Evolutionary conservation across 2,888 invertebrate genomes (phyloP).

Genomic region (Elmis aenea): DNA sequence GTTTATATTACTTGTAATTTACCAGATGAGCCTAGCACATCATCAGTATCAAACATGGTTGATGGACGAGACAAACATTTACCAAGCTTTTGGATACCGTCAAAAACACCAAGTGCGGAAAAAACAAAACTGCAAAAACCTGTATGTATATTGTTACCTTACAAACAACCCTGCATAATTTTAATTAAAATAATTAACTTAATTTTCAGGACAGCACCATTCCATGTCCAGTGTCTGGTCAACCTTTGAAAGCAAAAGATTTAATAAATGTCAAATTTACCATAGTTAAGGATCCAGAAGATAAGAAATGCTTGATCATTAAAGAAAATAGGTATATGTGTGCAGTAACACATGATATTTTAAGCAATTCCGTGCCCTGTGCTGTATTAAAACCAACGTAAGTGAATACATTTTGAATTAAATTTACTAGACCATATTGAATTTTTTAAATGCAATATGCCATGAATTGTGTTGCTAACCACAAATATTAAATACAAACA

Average conservation of each 20-base stretch:
- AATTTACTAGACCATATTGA: too few relatives aligned
- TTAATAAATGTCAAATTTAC: constrained; percentile 92
- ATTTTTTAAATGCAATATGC: too few relatives aligned
- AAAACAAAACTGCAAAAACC: constrained; percentile 68
- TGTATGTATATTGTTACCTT: constrained; percentile 51
- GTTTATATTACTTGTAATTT: constrained; percentile 4
- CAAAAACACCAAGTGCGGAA: constrained; percentile 80
- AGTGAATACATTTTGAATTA: constrained; percentile 38
- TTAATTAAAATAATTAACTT: not conserved
- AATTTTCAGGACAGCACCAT: constrained; percentile 60
- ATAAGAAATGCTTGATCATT: constrained; percentile 78
- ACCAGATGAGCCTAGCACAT: constrained; percentile 22
- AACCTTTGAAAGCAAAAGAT: constrained; percentile 85
- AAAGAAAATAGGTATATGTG: constrained; percentile 95
- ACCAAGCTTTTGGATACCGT: constrained; percentile 97
- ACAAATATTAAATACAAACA: too few relatives aligned
- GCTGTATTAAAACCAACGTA: constrained; percentile 87
- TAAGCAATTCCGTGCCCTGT: constrained; percentile 91
- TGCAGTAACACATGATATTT: constrained; percentile 92
- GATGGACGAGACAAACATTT: constrained; percentile 71
- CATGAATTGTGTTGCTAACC: too few relatives aligned
- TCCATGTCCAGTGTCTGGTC: constrained; percentile 79
- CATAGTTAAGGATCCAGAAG: constrained; percentile 79
- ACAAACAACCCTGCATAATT: too few relatives aligned
- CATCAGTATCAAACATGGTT: constrained; percentile 68